Conservation (phyloP, 2,888 invertebrate species). For the Aproaerema taeniolella region DNA sequence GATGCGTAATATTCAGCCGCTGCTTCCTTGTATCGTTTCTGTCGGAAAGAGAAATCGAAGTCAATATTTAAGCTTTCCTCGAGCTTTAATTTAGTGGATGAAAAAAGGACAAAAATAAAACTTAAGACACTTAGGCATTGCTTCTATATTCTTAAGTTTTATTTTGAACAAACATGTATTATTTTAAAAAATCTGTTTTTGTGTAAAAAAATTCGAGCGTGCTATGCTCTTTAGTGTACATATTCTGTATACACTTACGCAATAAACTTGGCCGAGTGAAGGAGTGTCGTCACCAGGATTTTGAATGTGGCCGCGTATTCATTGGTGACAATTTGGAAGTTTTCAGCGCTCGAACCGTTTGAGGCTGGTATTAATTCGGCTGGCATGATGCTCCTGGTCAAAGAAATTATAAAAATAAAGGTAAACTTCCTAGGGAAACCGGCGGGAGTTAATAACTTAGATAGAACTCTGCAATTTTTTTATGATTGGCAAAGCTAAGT, state of each 20-base stretch:
- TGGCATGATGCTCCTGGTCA: conserved; percentile 47
- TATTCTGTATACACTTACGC: conserved; percentile 39
- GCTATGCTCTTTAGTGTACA: not conserved
- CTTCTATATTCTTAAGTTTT: no score
- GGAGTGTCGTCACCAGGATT: conserved; percentile 47
- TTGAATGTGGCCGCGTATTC: conserved; percentile 30
- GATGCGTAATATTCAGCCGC: conserved; percentile 82
- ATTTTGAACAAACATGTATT: no score
- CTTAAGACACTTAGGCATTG: no score
- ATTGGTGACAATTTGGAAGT: conserved; percentile 35
- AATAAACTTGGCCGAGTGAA: conserved; percentile 51
- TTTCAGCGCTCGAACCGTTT: conserved; percentile 45
- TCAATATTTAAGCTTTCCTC: not conserved
- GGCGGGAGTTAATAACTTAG: not conserved
- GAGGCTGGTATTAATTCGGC: conserved; percentile 36
- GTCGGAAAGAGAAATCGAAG: no score
- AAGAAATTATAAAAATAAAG: not conserved
- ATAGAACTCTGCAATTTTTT: no score
- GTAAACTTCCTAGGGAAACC: not conserved
- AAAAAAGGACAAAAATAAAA: no score
- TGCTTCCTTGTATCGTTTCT: not conserved
- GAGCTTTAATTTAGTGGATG: no score
- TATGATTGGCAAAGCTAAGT: no score
- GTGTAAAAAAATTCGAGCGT: conserved; percentile 6
- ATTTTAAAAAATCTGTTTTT: not conserved